Evolutionary conservation across 1,140 invertebrate genomes (phyloP).

Genomic region (Nephotettix cincticeps): DNA sequence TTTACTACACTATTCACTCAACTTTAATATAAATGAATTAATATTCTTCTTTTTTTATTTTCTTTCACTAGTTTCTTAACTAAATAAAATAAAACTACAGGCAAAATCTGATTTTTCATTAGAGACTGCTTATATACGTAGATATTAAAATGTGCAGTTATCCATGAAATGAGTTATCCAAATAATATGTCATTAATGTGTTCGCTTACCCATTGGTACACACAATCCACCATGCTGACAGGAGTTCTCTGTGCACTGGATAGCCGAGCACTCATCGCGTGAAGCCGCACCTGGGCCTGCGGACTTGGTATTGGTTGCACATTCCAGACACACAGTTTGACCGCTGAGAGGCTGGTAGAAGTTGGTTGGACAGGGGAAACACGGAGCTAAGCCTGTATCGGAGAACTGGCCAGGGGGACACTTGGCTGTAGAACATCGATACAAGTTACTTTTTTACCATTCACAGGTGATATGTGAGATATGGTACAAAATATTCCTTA

Average conservation of each 20-base stretch:
- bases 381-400: constrained; percentile 91
- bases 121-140: too few relatives aligned
- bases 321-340: constrained; percentile 81
- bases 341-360: constrained; percentile 87
- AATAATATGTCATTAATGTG: too few relatives aligned
- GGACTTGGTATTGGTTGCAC: constrained; percentile 83
- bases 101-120: too few relatives aligned
- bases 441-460: neutral
- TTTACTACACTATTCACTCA: too few relatives aligned
- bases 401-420: constrained; percentile 94
- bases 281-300: constrained; percentile 69
- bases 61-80: too few relatives aligned
- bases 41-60: too few relatives aligned
- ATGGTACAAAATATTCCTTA: too few relatives aligned
- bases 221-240: constrained; percentile 94
- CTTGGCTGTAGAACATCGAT: constrained; percentile 57
- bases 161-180: too few relatives aligned
- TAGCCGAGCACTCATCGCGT: constrained; percentile 79
- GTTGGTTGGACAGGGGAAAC: constrained; percentile 89
- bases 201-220: constrained; percentile 64
- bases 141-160: too few relatives aligned
- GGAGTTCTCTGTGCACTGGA: constrained; percentile 80
- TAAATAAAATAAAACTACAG: too few relatives aligned
- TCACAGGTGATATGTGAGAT: neutral
- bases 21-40: too few relatives aligned